Base-by-base conservation (phyloP, 1,140 invertebrate genomes). In the Pteromalus puparum region DNA sequence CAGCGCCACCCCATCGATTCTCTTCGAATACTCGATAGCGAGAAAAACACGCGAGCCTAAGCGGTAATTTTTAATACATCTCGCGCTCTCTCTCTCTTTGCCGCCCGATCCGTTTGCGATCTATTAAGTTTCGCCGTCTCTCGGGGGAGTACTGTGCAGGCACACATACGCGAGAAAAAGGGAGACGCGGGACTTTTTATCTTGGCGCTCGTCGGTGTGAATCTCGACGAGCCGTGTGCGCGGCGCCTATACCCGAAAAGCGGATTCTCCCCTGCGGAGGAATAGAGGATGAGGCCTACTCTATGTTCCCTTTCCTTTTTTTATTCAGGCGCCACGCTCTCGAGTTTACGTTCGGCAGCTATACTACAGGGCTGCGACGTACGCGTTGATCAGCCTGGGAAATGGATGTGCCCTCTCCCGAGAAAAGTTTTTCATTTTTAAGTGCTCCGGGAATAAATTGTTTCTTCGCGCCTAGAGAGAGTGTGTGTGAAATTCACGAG, bases 151-250 rank as follows among this genome's bases (percentile, higher is more conserved):
- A 15, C 7, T 81, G 26, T 46, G 38, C 9, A 7, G 38, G 38
- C 1, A 7, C 10, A 42, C 10, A 42, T 48, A 24, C 21, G 18
- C 18, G 30, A 70, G 67, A 34, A 67, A 67, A 82, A 67, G 30
- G 30, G 53, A 75, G 46, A 77, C 2, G 13, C 34, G 73, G 26
- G 48, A 76, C 72, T 82, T 82, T 82, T 82, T 76, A 82, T 82
- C 74, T 42, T 68, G 13, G n/a, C 53, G 5, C n/a, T 82, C 81
- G 7, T 76, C 30, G 34, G 15, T 18, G 15, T 68, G 73, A 82
- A 76, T 76, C 81, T 76, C 30, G 72, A 75, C 30, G 5, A 67
- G 74, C 24, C 26, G 10, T 30, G 24, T 30, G 53, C 7, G 6
- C 21, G 21, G 30, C 30, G 3, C 30, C 30, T 21, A 61, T n/a